Evolutionary conservation across 2,797 vertebrate genomes (phyloP), one percentile per base, ranked within the genome.

Genomic region (Hybognathus amarus): DNA sequence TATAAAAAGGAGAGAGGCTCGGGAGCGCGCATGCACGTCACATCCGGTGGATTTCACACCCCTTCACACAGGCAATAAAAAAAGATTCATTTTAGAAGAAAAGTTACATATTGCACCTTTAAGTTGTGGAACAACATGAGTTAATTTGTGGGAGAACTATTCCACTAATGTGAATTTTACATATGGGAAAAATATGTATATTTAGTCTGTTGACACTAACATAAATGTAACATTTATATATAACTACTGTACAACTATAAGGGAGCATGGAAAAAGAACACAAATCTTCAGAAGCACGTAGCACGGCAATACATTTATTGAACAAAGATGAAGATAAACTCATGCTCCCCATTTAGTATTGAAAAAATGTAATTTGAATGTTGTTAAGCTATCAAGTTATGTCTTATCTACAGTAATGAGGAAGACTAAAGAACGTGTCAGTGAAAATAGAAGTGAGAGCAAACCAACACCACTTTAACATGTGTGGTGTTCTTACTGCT

Each of bases 301-400:
- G 54, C 3, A 45, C 4, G 11, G n/a, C 18, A 76, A 17, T 83
- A 76, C 20, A 83, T 66, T 47, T 40, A 56, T 36, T n/a, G 8
- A 24, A 45, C 59, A 50, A 27, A 45, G 13, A 40, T 76, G 73
- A 56, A 24, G 22, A 67, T 74, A 74, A 76, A 68, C 20, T n/a
- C 24, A 61, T 54, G 45, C 24, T 30, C 38, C 38, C 27, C 17
- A 20, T 83, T 77, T 24, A 77, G 50, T 70, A n/a, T 27, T 50
- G 54, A 9, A 59, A 38, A 77, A 27, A 77, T 83, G 27, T 71
- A 2, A 83, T 78, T 70, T 40, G 54, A 78, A 66, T 78, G 74
- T 50, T 67, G 47, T 78, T 38, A 83, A 83, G 67, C 82, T 83
- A 83, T 83, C 75, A 71, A 30, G 82, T 78, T 83, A 71, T 83